phyloP scores from a whole-genome alignment of 1,140 invertebrate genomes.

The Eurosta solidaginis region DNA sequence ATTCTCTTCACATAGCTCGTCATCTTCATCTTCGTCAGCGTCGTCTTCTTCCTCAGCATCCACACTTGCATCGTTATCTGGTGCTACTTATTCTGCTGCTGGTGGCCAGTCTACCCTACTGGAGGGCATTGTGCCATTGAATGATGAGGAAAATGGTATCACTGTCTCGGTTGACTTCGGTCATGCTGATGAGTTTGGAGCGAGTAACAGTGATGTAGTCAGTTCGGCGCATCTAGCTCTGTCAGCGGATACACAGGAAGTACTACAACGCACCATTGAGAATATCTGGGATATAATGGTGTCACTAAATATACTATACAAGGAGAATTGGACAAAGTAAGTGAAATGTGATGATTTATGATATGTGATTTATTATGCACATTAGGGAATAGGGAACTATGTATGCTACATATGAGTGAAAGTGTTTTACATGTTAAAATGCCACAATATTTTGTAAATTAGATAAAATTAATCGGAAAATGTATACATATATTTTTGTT shows the following conservation, averaged over 20 bases:
- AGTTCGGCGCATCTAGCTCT: constrained; percentile 49
- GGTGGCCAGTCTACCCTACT: constrained; percentile 25
- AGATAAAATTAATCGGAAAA: no score
- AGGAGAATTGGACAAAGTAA: constrained; percentile 89
- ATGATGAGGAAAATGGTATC: constrained; percentile 4
- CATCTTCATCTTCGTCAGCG: constrained; percentile 38
- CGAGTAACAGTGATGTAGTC: not conserved
- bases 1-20: constrained; percentile 44
- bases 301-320: constrained; percentile 89
- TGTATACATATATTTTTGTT: no score
- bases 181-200: constrained; percentile 52
- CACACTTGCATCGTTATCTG: constrained; percentile 38
- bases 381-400: not conserved
- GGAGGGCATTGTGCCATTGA: constrained; percentile 36
- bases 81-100: constrained; percentile 36
- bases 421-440: no score
- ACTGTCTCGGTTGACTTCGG: constrained; percentile 48
- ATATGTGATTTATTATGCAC: not conserved
- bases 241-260: constrained; percentile 63
- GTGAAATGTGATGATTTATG: constrained; percentile 30
- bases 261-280: constrained; percentile 77
- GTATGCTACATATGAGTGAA: no score
- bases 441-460: no score
- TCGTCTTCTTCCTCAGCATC: constrained; percentile 37
- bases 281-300: constrained; percentile 95